Percentiles rank a stretch among this genome's conserved stretches.
Conservation (phyloP, 2,888 invertebrate genomes). For the Lochmaea crataegi region DNA sequence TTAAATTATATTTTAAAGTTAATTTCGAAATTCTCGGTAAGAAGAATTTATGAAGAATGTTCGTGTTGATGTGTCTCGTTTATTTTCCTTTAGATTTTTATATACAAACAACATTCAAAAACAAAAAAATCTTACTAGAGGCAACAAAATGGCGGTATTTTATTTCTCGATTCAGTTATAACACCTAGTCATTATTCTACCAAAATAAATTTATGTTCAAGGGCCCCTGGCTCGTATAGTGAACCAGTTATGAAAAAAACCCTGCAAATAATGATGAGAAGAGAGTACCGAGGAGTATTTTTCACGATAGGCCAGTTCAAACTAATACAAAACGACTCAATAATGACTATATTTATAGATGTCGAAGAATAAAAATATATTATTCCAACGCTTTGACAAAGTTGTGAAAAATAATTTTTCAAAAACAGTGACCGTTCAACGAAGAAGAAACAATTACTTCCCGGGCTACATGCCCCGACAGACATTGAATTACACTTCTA, state of each 20-base stretch:
- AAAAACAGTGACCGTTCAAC: no score
- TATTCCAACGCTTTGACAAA: no score
- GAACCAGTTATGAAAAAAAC: conserved; percentile 14
- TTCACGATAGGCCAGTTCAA: not conserved
- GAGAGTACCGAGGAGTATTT: conserved; percentile 5
- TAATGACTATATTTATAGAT: no score
- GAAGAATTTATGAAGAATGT: not conserved
- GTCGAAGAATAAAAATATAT: no score
- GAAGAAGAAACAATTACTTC: no score
- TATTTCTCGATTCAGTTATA: not conserved
- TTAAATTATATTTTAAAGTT: not conserved
- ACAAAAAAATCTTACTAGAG: not conserved
- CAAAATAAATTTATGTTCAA: conserved; percentile 16
- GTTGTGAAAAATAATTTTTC: no score
- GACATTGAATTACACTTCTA: no score
- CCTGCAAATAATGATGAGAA: conserved; percentile 23
- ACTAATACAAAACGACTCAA: no score
- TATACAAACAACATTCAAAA: no score
- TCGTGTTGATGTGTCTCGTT: not conserved
- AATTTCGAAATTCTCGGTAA: not conserved
- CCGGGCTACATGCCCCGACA: no score
- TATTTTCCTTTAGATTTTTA: no score
- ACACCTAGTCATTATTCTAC: conserved; percentile 7
- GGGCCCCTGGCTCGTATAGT: not conserved
- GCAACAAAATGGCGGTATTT: not conserved